Evolutionary conservation across 2,797 vertebrate species (phyloP), one percentile per base, ranked within the genome.

Genomic region (Rhabdophis nuchalis): DNA sequence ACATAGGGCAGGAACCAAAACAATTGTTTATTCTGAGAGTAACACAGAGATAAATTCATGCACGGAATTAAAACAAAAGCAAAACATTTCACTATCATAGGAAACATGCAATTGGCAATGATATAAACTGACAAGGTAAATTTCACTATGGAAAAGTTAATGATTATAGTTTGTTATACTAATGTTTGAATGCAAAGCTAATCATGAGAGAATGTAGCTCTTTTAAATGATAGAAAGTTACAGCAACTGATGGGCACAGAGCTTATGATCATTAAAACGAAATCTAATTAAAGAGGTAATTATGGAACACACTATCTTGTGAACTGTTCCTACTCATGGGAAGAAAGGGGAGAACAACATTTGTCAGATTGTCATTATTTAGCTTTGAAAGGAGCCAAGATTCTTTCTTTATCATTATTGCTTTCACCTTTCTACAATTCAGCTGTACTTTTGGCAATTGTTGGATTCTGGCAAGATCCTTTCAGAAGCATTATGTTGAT

Each of bases 111-210:
- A 77, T 13, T 92, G 29, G 32, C 72, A 68, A 54, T 89, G 61
- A 68, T 53, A 32, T 7, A 6, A 89, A 13, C 27, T 20, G 61
- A 52, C 72, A 91, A 92, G 92, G 52, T 60, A 87, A 20, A 11
- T n/a, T 90, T 89, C 64, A 85, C 29, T 94, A 25, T 16, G 54
- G 60, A 57, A 92, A 86, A 52, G 91, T 72, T 95, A 95, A 92
- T 85, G 64, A 87, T 92, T 91, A 82, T 23, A 93, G 0, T 53
- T 88, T 4, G 8, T 87, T 90, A 91, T 18, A 46, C 92, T 95
- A 93, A 91, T n/a, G 13, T 93, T 25, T 93, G 14, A 29, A 46
- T 60, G 58, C 12, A 88, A 52, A 27, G 13, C 27, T 27, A 41
- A 29, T 88, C 23, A 60, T 29, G 56, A 46, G 23, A 60, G 13